Evolutionary conservation across 2,113 vertebrate genomes (phyloP).

Genomic region (Paraplagusia blochii): DNA sequence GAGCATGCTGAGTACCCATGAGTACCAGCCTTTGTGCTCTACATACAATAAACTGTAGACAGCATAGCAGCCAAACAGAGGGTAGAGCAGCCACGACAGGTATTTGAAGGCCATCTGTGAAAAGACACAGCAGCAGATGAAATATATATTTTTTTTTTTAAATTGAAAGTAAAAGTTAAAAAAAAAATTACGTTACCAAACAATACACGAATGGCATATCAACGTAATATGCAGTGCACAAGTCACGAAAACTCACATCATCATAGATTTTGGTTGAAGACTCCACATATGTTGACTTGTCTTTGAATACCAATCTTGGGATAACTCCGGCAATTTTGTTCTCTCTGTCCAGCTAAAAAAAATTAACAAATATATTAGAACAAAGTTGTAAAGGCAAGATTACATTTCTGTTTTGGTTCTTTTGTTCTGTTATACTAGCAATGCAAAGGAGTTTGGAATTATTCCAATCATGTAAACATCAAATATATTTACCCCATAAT

Average conservation of each 20-base stretch:
- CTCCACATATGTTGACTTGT: constrained; percentile 92
- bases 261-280: constrained; percentile 95
- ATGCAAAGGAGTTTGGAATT: too few relatives aligned
- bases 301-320: constrained; percentile 82
- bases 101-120: constrained; percentile 93
- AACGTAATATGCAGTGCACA: too few relatives aligned
- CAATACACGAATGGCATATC: too few relatives aligned
- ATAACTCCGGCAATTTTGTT: constrained; percentile 84
- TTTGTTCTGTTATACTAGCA: too few relatives aligned
- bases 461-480: too few relatives aligned
- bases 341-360: constrained; percentile 85
- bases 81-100: constrained; percentile 92
- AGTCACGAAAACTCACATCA: constrained; percentile 77
- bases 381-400: not conserved
- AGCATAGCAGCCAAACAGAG: constrained; percentile 89
- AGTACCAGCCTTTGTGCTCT: constrained; percentile 98
- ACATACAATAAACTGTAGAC: constrained; percentile 92
- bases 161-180: too few relatives aligned
- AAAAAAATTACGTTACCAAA: too few relatives aligned
- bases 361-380: not conserved
- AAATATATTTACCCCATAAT: too few relatives aligned
- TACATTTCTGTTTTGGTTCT: too few relatives aligned
- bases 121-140: not conserved
- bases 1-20: constrained; percentile 93
- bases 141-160: not conserved